These are phyloP conservation scores for Sylvilagus floridanus DNA, from an alignment of 2,797 vertebrate genomes.

Conservation along the genomic window DNA sequence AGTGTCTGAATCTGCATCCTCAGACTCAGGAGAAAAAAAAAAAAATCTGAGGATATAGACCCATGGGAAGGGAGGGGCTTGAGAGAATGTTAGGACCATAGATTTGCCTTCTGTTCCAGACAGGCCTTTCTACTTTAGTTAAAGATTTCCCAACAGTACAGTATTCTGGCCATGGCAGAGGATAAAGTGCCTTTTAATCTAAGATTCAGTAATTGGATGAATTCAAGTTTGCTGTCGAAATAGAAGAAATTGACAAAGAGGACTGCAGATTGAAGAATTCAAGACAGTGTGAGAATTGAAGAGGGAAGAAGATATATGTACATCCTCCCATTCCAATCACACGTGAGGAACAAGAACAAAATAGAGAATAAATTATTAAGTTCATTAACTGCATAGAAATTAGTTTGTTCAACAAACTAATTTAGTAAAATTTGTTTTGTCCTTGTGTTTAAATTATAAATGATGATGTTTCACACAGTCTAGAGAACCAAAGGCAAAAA, in stretches of 20 bases:
- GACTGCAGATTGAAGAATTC: background rate
- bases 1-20: background rate
- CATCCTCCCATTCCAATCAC: background rate
- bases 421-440: background rate
- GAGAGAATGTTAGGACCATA: background rate
- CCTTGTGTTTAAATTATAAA: conserved; percentile 18
- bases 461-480: background rate
- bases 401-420: background rate
- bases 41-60: background rate
- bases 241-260: background rate
- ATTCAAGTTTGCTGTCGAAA: background rate
- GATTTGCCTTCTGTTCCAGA: background rate
- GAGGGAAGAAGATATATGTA: background rate
- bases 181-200: background rate
- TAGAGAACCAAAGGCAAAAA: background rate
- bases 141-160: background rate
- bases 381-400: background rate
- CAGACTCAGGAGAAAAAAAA: background rate
- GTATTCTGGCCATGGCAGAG: background rate
- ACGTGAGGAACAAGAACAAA: background rate
- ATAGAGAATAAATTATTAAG: background rate
- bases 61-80: accelerated
- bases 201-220: background rate
- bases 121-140: background rate
- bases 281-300: background rate